Conservation (phyloP, 2,113 vertebrate species). For the Pseudorectes ferrugineus region DNA sequence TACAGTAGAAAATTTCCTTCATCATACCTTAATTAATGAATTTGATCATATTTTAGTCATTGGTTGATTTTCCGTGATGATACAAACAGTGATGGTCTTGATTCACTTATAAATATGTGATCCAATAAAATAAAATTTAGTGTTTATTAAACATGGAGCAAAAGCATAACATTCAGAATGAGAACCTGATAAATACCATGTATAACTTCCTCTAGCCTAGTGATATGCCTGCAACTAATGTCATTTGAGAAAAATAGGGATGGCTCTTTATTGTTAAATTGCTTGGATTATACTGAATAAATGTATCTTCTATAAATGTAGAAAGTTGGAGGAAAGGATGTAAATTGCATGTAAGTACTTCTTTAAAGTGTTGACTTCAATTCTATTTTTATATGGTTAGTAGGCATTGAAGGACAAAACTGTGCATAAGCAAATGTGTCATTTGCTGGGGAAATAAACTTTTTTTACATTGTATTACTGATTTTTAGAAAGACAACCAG, state of each 20-base stretch:
- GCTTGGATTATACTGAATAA: background rate
- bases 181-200: background rate
- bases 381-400: background rate
- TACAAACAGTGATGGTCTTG: background rate
- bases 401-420: background rate
- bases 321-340: background rate
- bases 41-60: background rate
- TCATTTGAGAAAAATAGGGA: background rate
- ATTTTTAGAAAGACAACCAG: background rate
- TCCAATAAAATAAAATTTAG: background rate
- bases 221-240: background rate
- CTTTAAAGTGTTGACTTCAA: background rate
- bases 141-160: background rate
- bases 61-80: background rate
- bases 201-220: background rate
- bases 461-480: background rate
- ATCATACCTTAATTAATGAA: background rate
- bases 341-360: background rate
- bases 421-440: background rate
- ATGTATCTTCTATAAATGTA: background rate
- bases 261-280: background rate
- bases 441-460: background rate
- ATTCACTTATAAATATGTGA: background rate
- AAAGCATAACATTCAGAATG: background rate
- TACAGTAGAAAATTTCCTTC: background rate